phyloP scores from a whole-genome alignment of 2,797 vertebrate genomes.

The Trematomus bernacchii region DNA sequence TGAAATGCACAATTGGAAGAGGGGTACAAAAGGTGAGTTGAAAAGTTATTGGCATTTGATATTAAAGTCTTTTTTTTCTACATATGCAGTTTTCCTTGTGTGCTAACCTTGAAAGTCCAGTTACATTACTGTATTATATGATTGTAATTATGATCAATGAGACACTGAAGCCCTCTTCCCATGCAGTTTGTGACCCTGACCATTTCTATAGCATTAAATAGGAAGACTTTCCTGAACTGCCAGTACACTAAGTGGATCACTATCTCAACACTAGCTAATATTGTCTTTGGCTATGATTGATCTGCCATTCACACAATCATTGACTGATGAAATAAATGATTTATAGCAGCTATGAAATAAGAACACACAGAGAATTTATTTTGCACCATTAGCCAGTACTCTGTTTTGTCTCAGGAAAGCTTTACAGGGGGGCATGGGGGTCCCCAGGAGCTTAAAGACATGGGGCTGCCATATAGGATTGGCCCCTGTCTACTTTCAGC shows the following conservation, averaged over 20 bases:
- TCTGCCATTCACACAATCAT: background rate
- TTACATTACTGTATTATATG: background rate
- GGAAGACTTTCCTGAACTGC: too few species aligned
- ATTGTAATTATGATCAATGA: background rate
- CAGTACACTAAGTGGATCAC: too few species aligned
- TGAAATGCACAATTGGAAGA: background rate
- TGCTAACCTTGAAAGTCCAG: background rate
- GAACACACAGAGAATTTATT: too few species aligned
- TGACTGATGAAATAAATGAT: background rate
- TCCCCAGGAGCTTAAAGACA: background rate
- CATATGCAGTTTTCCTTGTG: slow-evolving; percentile 13
- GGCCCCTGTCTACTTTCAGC: background rate
- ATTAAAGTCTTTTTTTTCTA: slow-evolving; percentile 55
- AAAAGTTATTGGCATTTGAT: slow-evolving; percentile 3
- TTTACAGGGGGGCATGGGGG: background rate
- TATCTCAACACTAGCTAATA: background rate
- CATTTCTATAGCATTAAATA: too few species aligned
- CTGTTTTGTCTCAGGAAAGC: too few species aligned
- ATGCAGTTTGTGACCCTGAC: background rate
- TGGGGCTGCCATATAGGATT: background rate
- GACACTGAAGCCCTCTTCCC: background rate
- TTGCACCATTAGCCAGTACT: too few species aligned
- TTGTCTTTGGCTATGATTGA: background rate
- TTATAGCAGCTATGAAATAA: too few species aligned
- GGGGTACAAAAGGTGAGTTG: too few species aligned